Evolutionary conservation across 1,140 invertebrate genomes (phyloP), one percentile per base, ranked within the genome.

Genomic region (Drosophila guanche): DNA sequence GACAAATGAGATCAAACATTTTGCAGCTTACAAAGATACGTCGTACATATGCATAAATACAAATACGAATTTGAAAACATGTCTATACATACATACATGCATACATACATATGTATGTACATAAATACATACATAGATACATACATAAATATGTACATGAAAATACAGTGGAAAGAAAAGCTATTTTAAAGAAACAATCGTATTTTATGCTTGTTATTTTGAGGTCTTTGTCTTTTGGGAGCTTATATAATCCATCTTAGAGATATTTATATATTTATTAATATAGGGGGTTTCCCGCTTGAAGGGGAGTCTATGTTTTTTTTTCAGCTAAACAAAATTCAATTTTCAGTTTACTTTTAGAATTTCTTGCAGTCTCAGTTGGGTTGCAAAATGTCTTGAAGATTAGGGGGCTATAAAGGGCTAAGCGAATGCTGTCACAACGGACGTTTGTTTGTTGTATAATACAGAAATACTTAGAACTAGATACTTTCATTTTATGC

Each of bases 1-100:
- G 45, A 68, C 60, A 76, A 85, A 80, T 86, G 81, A 85, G 81
- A 85, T 85, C 80, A 85, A 85, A 68, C 58, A 68, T 59, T 58
- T 43, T 51, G 67, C 59, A 23, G 42, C n/a, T 37, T 48, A 68
- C 65, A 41, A 33, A 52, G 16, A 57, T 37, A 50, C 20, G 53
- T 12, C 22, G 10, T 46, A 65, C 25, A 37, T 46, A 12, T 29
- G 50, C 62, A 51, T 61, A 20, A 20, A 20, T 20, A 20, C 16
- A 42, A 65, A 61, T 62, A 62, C 22, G 27, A 59, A 25, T 58
- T n/a, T 33, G 50, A 54, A 61, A 58, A 43, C 16, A 20, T 54
- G 20, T 42, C 47, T 48, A 25, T 41, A 55, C 42, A 43, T 55
- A 20, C 16, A 20, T 20, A 50, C 29, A 25, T 48, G 27, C 0